These are phyloP conservation scores for Leptinotarsa lineolata DNA, from an alignment of 1,140 invertebrate species.

Conservation along the genomic window DNA sequence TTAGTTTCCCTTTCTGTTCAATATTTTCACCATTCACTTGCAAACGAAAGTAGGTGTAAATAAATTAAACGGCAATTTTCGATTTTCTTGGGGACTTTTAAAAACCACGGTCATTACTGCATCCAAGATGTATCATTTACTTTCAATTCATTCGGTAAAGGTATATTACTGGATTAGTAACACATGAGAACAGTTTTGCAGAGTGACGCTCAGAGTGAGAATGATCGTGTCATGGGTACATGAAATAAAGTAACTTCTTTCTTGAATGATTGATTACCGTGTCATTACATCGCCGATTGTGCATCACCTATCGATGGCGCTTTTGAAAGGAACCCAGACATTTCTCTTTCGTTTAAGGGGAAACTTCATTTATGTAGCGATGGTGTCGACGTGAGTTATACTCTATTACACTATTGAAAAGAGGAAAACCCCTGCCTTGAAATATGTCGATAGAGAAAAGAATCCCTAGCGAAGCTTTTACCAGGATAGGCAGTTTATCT, in stretches of 20 bases:
- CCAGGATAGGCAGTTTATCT: too few relatives aligned
- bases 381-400: too few relatives aligned
- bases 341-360: background rate
- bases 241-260: background rate
- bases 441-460: too few relatives aligned
- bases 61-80: slow-evolving; percentile 18
- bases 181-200: slow-evolving; percentile 11
- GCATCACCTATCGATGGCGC: background rate
- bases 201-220: background rate
- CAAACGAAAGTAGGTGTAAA: slow-evolving; percentile 17
- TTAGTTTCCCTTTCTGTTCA: slow-evolving; percentile 3
- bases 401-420: too few relatives aligned
- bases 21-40: slow-evolving; percentile 15
- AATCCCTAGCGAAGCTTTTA: too few relatives aligned
- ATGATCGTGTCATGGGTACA: background rate
- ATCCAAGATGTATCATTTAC: slow-evolving; percentile 15
- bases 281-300: background rate
- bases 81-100: slow-evolving; percentile 19
- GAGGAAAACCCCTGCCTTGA: too few relatives aligned
- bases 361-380: background rate
- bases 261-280: background rate
- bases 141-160: slow-evolving; percentile 19
- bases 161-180: slow-evolving; percentile 16
- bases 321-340: background rate
- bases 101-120: slow-evolving; percentile 1